Conservation (phyloP, 2,113 vertebrate genomes). For the Poecile atricapillus region DNA sequence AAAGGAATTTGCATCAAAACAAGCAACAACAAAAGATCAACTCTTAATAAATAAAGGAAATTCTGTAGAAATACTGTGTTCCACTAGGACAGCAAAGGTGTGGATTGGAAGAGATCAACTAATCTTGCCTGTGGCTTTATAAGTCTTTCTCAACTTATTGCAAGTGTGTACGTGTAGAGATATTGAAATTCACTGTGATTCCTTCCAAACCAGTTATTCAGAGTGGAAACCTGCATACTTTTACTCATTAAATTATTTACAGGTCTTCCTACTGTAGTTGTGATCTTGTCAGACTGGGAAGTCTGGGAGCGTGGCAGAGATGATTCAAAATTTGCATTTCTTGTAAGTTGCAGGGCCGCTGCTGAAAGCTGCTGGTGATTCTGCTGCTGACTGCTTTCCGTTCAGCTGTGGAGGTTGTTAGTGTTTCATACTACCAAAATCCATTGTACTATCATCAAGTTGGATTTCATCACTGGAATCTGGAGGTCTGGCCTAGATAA, state of each 20-base stretch:
- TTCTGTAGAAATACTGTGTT: neutral
- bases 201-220: neutral
- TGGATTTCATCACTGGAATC: neutral
- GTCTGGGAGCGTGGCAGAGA: neutral
- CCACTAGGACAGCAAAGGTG: neutral
- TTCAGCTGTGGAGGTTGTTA: neutral
- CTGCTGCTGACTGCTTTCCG: neutral
- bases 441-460: neutral
- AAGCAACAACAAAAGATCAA: no score
- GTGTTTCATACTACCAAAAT: neutral
- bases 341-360: neutral
- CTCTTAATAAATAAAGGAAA: neutral
- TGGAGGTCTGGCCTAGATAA: neutral
- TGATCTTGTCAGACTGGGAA: neutral
- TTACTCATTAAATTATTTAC: neutral
- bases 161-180: neutral
- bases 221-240: neutral
- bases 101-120: neutral
- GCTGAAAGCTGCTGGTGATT: neutral
- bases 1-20: neutral
- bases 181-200: neutral
- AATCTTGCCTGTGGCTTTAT: neutral
- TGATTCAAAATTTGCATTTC: neutral
- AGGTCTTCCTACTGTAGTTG: neutral
- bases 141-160: neutral